Base-by-base conservation (phyloP, 2,888 invertebrate genomes). In the Ormyrus pomaceus region DNA sequence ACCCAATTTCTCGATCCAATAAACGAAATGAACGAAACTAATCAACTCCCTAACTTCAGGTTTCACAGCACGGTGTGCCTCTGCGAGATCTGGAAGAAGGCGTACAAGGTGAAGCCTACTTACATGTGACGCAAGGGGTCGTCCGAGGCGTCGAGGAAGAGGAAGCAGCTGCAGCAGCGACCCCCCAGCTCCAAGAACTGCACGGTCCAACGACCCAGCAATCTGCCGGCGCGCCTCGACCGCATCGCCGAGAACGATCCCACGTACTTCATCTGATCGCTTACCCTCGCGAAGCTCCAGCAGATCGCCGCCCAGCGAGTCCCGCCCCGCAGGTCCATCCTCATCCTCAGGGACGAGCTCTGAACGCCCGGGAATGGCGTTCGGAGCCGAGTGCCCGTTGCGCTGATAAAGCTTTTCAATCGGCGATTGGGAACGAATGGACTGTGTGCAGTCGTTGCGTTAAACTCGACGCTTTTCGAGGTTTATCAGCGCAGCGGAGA, bases 61-160 rank as follows among this genome's bases (percentile, higher is more conserved):
- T 98, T 98, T 91, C 98, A 98, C 89, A 97, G 97, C 62, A 97
- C 98, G 0, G 98, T 98, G 2, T 98, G 98, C 89, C 92, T 98
- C 79, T 98, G 98, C 90, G 98, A 98, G 91, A 97, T 98, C 87
- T 98, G 98, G 98, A 98, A 98, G 91, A 93, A 96, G 84, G 97
- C 98, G 7, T 98, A 98, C 91, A 98, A 98, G 92, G 95, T 96
- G 88, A 97, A 97, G 88, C 96, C 96, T 2, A 94, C 95, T 87
- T 95, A 95, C 88, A 96, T 96, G 95, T 96, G 95, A 93, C 90
- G 89, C 83, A 88, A 86, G 87, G 86, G 88, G 79, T 84, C 85
- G 51, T 82, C 84, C 56, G 85, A 85, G 78, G 77, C 78, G 53
- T 78, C 76, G 72, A 58, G 77, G 58, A 79, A 75, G 76, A 62